These are phyloP conservation scores for Chloroceryle aenea DNA, from an alignment of 2,113 vertebrate species.

Conservation along the genomic window DNA sequence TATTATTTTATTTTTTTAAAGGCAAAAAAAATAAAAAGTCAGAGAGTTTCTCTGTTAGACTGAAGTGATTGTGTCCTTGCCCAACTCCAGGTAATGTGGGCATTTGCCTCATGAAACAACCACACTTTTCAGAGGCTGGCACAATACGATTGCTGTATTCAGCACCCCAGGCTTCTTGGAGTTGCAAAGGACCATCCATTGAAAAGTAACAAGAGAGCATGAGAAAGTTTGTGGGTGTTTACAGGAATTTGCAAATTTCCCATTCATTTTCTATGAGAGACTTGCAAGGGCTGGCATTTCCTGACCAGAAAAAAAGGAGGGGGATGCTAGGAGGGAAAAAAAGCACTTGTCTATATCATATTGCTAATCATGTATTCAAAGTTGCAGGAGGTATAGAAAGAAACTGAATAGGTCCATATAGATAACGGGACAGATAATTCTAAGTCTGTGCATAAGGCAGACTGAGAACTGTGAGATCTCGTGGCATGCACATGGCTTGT, in stretches of 20 bases:
- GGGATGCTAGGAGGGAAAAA: neutral
- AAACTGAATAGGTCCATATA: neutral
- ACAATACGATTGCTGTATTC: slow-evolving; percentile 31
- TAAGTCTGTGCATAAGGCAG: neutral
- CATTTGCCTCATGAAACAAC: slow-evolving; percentile 13
- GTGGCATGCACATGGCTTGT: neutral
- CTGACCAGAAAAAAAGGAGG: neutral
- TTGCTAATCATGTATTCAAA: neutral
- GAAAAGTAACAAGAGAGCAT: slow-evolving; percentile 45
- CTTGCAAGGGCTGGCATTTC: slow-evolving; percentile 47
- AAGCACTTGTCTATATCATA: slow-evolving; percentile 1
- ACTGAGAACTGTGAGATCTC: neutral
- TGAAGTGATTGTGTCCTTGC: slow-evolving; percentile 4
- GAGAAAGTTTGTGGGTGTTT: slow-evolving; percentile 67
- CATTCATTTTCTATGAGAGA: slow-evolving; percentile 41
- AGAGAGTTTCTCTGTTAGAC: neutral
- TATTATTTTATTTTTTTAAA: neutral
- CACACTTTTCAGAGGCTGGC: neutral
- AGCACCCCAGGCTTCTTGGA: neutral
- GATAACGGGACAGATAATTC: neutral
- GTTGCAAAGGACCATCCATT: slow-evolving; percentile 17
- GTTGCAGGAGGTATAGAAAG: neutral
- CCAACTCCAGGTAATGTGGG: slow-evolving; percentile 46
- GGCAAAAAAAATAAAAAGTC: neutral
- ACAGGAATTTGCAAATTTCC: slow-evolving; percentile 47